Evolutionary conservation across 2,888 invertebrate genomes (phyloP), one percentile per base, ranked within the genome.

Genomic region (Carabus problematicus): DNA sequence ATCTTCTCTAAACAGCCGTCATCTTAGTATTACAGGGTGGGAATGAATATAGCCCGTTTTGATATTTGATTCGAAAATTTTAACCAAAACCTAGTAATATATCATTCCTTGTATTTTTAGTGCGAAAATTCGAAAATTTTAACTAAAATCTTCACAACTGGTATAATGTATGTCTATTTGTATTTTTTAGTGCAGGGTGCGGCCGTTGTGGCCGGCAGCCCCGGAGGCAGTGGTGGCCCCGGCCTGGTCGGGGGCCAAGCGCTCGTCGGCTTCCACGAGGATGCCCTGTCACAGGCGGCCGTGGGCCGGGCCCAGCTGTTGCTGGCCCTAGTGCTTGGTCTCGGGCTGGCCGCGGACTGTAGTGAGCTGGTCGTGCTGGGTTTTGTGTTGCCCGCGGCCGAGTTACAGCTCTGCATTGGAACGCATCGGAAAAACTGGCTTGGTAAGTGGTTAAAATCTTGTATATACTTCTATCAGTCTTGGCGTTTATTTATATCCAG

Each of bases 191-290:
- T 66, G 66, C 66, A 49, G 39, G 66, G 66, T 11, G 59, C 66
- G 18, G 67, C 60, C 7, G 64, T 64, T 42, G 67, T 67, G 49
- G 60, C 52, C 12, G 67, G 60, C 54, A 54, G 60, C 19, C 49
- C 60, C 16, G 75, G 75, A 63, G 74, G 72, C 29, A 75, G 73
- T 54, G 73, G 74, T 6, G 74, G 74, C 18, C 59, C 66, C 29
- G 67, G 67, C 11, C 9, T 59, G 12, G 42, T 61, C n/a, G 69
- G 69, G 8, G 81, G 81, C 11, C 81, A 81, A 73, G 81, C 80
- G 1, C 82, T 91, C 18, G 89, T 91, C 58, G 91, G 91, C 79
- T 91, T 91, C 79, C 91, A 92, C 76, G 91, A 91, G 73, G 91
- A 92, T 76, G 91, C 91, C 1, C 83, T 91, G 11, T 85, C 88